Conservation (phyloP, 2,888 invertebrate species). For the Apotomis capreana region DNA sequence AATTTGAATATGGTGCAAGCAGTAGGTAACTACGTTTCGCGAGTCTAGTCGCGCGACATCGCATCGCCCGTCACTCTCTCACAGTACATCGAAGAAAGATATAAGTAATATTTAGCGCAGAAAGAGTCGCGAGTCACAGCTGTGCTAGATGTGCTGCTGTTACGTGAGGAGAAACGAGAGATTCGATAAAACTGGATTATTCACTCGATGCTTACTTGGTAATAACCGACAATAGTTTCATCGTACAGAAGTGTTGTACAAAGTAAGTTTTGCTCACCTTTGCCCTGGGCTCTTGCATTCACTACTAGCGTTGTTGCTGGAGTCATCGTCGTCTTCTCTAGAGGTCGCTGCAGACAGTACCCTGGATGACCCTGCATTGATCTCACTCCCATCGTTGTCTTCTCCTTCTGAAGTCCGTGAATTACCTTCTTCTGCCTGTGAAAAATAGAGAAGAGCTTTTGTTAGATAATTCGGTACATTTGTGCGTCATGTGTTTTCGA, state of each 20-base stretch:
- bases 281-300: conserved; percentile 88
- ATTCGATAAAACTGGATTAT: no score
- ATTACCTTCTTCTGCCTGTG: conserved; percentile 79
- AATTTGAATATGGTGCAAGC: no score
- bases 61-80: no score
- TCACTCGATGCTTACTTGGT: no score
- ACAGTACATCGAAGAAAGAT: no score
- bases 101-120: no score
- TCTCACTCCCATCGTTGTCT: conserved; percentile 74
- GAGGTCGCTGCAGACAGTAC: conserved; percentile 85
- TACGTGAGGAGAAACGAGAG: no score
- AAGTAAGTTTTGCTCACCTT: conserved; percentile 76
- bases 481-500: background rate
- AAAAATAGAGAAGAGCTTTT: conserved; percentile 46
- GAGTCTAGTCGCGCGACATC: no score
- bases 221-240: no score
- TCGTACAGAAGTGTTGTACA: background rate
- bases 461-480: background rate
- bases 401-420: conserved; percentile 73
- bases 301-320: conserved; percentile 86
- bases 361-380: conserved; percentile 72
- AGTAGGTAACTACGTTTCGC: no score
- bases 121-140: no score
- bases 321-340: conserved; percentile 88
- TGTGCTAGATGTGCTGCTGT: no score